Conservation (phyloP, 2,113 vertebrate species). For the Clarias gariepinus region DNA sequence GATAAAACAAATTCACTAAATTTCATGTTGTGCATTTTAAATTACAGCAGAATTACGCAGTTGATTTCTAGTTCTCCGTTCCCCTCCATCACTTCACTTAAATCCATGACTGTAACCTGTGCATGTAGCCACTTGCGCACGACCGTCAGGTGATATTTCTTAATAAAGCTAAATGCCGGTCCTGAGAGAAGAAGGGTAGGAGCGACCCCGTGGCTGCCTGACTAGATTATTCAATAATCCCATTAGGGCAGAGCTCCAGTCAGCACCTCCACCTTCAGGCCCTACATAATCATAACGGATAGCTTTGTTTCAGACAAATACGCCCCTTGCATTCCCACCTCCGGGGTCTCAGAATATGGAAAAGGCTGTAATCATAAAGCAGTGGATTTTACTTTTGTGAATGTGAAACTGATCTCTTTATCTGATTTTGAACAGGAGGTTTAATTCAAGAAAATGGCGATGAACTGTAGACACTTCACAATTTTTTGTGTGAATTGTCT, state of each 20-base stretch:
- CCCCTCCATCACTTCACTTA: not conserved
- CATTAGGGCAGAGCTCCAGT: slow-evolving; percentile 45
- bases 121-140: not conserved
- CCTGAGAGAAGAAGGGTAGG: slow-evolving; percentile 34
- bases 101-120: slow-evolving; percentile 18
- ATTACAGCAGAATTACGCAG: not conserved
- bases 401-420: not conserved
- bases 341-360: not conserved
- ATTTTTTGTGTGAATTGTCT: not conserved
- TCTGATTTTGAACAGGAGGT: not conserved
- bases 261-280: slow-evolving; percentile 39
- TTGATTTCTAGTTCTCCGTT: not conserved
- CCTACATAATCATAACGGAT: slow-evolving; percentile 47
- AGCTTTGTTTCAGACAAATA: slow-evolving; percentile 38
- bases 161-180: slow-evolving; percentile 44
- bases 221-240: slow-evolving; percentile 48
- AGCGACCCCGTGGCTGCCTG: slow-evolving; percentile 41
- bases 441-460: not conserved
- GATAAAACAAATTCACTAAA: not conserved
- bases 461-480: not conserved
- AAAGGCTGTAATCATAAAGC: not conserved
- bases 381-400: not conserved
- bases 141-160: slow-evolving; percentile 36
- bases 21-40: not conserved
- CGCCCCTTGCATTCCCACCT: not conserved